Base-by-base conservation (phyloP, 2,797 vertebrate genomes). In the Sciurus carolinensis region DNA sequence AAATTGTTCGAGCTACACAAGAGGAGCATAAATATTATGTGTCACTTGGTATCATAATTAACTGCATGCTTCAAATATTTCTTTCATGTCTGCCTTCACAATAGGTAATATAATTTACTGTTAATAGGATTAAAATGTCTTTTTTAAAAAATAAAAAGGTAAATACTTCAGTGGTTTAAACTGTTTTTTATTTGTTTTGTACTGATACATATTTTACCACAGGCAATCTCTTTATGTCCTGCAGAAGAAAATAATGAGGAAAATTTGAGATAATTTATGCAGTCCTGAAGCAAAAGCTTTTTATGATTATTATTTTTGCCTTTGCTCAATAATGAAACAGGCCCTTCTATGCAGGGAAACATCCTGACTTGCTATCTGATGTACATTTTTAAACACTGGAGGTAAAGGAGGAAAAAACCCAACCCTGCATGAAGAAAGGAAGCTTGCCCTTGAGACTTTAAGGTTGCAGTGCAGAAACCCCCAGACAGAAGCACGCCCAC, bases 71-170 rank as follows among this genome's bases (percentile, higher is more conserved):
- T 98, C 98, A 98, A 97, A 98, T 98, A 97, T 97, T 98, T 98
- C 98, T 98, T 98, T 98, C 97, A 95, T 98, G 98, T 98, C 98
- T 98, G 97, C 97, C 93, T 98, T 97, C 97, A 98, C 97, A 98
- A 98, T 98, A 98, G 98, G 98, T 98, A 98, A 98, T 98, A 98
- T 98, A 98, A 98, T 98, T 98, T 98, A 97, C 98, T 0, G 0
- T 98, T 98, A 99, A 98, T 98, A 98, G 98, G 98, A 99, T 98
- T 98, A 98, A 98, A 98, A 98, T 98, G 95, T 97, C 97, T 98
- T 97, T 11, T 10, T 96, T 93, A 52, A 77, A 71, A 97, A 97
- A 96, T 83, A 89, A 93, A 90, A 98, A 98, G 98, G 97, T 98
- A 98, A 98, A 98, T 98, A 98, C 97, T 98, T 98, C 95, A 97